phyloP scores from a whole-genome alignment of 2,888 invertebrate genomes.

The Monopis laevigella region DNA sequence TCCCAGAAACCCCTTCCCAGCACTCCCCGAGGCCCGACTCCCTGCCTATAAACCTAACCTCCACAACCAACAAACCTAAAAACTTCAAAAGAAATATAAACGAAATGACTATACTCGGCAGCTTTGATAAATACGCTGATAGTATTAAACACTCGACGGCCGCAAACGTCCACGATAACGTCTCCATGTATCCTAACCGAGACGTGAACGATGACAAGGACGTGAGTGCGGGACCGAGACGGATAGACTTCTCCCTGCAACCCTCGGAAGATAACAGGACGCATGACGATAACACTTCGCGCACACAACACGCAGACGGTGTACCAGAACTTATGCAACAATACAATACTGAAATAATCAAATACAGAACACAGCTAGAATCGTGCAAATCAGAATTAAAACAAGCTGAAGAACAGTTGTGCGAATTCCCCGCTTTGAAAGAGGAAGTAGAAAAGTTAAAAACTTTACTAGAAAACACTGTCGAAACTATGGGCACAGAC shows the following conservation, averaged over 20 bases:
- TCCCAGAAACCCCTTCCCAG: conserved; percentile 35
- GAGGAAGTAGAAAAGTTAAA: conserved; percentile 58
- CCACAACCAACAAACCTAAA: conserved; percentile 42
- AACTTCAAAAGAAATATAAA: conserved; percentile 51
- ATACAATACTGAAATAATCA: conserved; percentile 62
- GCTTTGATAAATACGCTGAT: conserved; percentile 29
- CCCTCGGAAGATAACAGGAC: conserved; percentile 38
- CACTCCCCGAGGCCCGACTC: conserved; percentile 50
- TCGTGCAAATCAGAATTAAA: conserved; percentile 62
- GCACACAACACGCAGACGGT: conserved; percentile 55
- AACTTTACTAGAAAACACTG: conserved; percentile 51
- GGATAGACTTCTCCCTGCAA: conserved; percentile 53
- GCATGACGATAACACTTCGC: conserved; percentile 49
- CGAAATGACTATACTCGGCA: conserved; percentile 51
- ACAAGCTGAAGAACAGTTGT: conserved; percentile 61
- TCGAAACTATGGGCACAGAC: conserved; percentile 61
- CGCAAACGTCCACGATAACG: conserved; percentile 49
- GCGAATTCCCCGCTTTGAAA: conserved; percentile 59
- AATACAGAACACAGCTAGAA: conserved; percentile 62
- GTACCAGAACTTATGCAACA: conserved; percentile 54
- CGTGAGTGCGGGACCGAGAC: conserved; percentile 50
- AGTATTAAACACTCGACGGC: conserved; percentile 33
- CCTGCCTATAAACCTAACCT: conserved; percentile 46
- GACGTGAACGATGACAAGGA: conserved; percentile 45
- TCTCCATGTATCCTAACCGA: conserved; percentile 59